Evolutionary conservation across 2,888 invertebrate genomes (phyloP).

Genomic region (Pantelozetes paolii): DNA sequence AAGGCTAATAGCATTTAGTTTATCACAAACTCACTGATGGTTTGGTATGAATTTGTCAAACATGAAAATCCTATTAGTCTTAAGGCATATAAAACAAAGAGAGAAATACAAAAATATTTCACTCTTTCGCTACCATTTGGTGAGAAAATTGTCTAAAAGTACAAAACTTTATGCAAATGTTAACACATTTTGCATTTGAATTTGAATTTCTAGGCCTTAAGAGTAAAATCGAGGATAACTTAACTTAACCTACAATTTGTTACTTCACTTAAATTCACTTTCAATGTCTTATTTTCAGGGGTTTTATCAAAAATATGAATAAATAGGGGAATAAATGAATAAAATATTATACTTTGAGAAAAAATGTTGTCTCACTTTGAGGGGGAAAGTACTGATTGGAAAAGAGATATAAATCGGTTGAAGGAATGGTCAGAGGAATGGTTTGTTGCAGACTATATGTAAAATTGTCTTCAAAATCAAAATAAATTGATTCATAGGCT

Average conservation of each 20-base stretch:
- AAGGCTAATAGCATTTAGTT: conserved; percentile 31
- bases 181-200: too few species aligned
- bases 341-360: not conserved
- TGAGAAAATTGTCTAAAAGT: too few species aligned
- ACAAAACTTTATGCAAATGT: too few species aligned
- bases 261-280: too few species aligned
- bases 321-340: too few species aligned
- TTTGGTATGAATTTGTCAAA: conserved; percentile 28
- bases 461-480: conserved; percentile 10
- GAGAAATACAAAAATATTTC: too few species aligned
- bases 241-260: too few species aligned
- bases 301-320: too few species aligned
- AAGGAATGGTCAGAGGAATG: not conserved
- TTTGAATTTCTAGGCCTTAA: too few species aligned
- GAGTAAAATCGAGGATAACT: too few species aligned
- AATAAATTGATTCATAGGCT: conserved; percentile 22
- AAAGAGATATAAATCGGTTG: not conserved
- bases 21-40: conserved; percentile 25
- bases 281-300: too few species aligned
- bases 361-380: not conserved
- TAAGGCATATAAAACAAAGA: not conserved
- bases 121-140: too few species aligned
- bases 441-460: conserved; percentile 18
- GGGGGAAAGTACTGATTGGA: not conserved
- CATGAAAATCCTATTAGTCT: conserved; percentile 36